Evolutionary conservation across 2,888 invertebrate genomes (phyloP).

Genomic region (Pseudanteris insignis): DNA sequence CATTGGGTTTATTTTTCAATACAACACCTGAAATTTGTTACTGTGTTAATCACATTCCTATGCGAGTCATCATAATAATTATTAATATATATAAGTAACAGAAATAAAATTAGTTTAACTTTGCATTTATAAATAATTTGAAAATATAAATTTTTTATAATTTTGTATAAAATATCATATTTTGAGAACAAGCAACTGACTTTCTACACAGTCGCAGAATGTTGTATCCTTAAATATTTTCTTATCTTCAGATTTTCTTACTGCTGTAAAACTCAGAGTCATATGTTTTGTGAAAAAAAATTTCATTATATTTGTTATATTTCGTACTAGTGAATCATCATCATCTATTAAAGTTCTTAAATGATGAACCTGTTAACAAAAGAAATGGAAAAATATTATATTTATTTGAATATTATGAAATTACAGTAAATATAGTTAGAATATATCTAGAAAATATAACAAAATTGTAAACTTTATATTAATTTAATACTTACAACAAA

Average conservation of each 20-base stretch:
- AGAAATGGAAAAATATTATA: neutral
- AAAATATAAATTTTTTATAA: too few relatives aligned
- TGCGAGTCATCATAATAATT: too few relatives aligned
- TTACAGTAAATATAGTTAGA: neutral
- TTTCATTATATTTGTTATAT: constrained; percentile 42
- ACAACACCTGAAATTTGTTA: constrained; percentile 42
- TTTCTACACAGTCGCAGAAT: constrained; percentile 42
- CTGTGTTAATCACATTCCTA: too few relatives aligned
- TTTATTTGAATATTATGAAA: too few relatives aligned
- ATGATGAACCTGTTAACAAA: constrained; percentile 24
- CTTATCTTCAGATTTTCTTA: constrained; percentile 40
- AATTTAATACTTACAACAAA: constrained; percentile 37
- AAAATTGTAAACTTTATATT: too few relatives aligned
- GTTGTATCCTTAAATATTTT: constrained; percentile 41
- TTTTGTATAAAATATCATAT: too few relatives aligned
- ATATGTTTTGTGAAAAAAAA: constrained; percentile 42
- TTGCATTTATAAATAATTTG: too few relatives aligned
- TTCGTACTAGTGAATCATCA: constrained; percentile 33
- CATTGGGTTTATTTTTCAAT: constrained; percentile 35
- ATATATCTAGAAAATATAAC: too few relatives aligned
- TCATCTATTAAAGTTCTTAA: constrained; percentile 32
- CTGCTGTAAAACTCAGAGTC: constrained; percentile 40
- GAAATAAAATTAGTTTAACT: too few relatives aligned
- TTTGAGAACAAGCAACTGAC: too few relatives aligned
- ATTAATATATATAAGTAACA: too few relatives aligned